Percentiles rank a stretch among this genome's conserved stretches.
These are phyloP conservation scores for Argentina silus DNA, from an alignment of 2,797 vertebrate species.

Conservation along the genomic window DNA sequence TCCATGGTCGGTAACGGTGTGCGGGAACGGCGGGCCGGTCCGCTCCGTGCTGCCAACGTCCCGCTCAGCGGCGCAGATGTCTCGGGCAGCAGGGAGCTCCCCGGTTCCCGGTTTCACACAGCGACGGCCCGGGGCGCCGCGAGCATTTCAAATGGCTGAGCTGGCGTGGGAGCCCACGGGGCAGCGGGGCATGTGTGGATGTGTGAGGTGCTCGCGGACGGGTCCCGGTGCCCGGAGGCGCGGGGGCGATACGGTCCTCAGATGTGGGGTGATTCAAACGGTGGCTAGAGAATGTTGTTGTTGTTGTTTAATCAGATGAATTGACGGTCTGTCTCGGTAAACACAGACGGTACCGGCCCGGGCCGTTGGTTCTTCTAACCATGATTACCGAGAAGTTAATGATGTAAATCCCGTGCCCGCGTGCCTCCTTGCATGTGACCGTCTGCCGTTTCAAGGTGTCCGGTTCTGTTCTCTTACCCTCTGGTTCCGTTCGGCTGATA, in stretches of 20 bases:
- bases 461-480: background rate
- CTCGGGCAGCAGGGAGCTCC: slow-evolving; percentile 26
- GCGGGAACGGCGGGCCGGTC: slow-evolving; percentile 1
- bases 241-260: slow-evolving; percentile 15
- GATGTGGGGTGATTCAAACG: slow-evolving; percentile 22
- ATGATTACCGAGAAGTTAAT: too few relatives aligned
- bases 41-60: slow-evolving; percentile 6
- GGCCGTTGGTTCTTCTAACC: too few relatives aligned
- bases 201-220: background rate
- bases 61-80: slow-evolving; percentile 32
- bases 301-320: slow-evolving; percentile 11
- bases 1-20: slow-evolving; percentile 26
- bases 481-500: background rate
- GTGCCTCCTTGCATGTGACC: too few relatives aligned
- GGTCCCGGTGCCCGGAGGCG: background rate
- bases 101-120: slow-evolving; percentile 31
- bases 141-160: slow-evolving; percentile 32
- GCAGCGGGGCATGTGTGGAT: slow-evolving; percentile 15
- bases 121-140: slow-evolving; percentile 40
- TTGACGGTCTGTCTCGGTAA: too few relatives aligned
- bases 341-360: too few relatives aligned
- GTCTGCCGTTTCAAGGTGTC: too few relatives aligned
- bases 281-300: slow-evolving; percentile 7
- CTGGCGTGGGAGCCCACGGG: slow-evolving; percentile 20
- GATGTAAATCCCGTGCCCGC: too few relatives aligned